A percentile compares a stretch with the other conserved stretches of the same genome.
phyloP scores from a whole-genome alignment of 2,888 invertebrate genomes.

The Leptogaster cylindrica region DNA sequence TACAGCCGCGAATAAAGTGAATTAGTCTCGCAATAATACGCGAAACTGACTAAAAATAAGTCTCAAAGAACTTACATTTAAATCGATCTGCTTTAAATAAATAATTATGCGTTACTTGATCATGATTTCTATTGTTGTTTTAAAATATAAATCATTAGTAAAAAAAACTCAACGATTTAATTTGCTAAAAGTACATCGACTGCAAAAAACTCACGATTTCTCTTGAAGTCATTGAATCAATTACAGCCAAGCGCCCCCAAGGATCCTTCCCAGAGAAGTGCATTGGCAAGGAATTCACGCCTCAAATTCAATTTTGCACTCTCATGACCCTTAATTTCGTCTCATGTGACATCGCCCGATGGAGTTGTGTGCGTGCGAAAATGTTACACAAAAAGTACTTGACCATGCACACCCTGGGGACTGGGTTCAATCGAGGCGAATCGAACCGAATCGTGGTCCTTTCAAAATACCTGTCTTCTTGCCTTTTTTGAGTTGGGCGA shows the following conservation, averaged over 20 bases:
- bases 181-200: too few relatives aligned
- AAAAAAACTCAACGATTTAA: too few relatives aligned
- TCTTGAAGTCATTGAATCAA: too few relatives aligned
- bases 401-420: constrained; percentile 24
- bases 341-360: not conserved
- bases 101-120: too few relatives aligned
- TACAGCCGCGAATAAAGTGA: too few relatives aligned
- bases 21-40: too few relatives aligned
- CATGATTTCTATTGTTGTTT: too few relatives aligned
- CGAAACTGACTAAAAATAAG: too few relatives aligned
- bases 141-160: too few relatives aligned
- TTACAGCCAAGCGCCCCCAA: constrained; percentile 4
- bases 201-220: too few relatives aligned
- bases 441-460: constrained; percentile 19
- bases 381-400: constrained; percentile 37
- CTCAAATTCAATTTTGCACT: constrained; percentile 36
- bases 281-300: constrained; percentile 27
- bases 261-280: constrained; percentile 4
- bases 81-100: too few relatives aligned
- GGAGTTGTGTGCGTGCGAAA: constrained; percentile 3
- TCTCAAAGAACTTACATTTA: too few relatives aligned
- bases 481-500: not conserved
- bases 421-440: constrained; percentile 26
- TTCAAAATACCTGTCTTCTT: constrained; percentile 17
- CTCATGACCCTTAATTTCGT: constrained; percentile 14